Percentiles rank a stretch among this genome's conserved stretches.
Evolutionary conservation across 2,888 invertebrate species (phyloP).

Genomic region (Dasypolia templi): DNA sequence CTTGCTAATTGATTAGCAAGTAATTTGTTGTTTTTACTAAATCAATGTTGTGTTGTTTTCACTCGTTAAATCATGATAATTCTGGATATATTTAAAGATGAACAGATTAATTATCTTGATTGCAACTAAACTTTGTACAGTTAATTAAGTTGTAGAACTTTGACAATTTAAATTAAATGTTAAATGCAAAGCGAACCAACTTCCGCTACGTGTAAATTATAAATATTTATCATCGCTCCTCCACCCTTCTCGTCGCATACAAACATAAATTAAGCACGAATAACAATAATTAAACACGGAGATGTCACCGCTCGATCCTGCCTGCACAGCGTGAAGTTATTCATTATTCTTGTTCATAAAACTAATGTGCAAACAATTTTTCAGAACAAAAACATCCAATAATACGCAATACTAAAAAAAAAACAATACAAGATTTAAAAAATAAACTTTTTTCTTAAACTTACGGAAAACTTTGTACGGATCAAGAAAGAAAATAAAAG

Average conservation of each 20-base stretch:
- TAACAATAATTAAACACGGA: slow-evolving; percentile 63
- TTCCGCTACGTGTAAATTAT: slow-evolving; percentile 60
- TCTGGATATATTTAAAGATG: neutral
- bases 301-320: slow-evolving; percentile 72
- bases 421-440: slow-evolving; percentile 76
- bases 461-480: slow-evolving; percentile 46
- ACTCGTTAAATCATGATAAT: slow-evolving; percentile 1
- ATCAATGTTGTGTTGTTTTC: slow-evolving; percentile 2
- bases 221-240: slow-evolving; percentile 64
- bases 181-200: slow-evolving; percentile 55
- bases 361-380: slow-evolving; percentile 66
- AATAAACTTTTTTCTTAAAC: slow-evolving; percentile 62
- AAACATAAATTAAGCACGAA: slow-evolving; percentile 63
- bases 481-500: slow-evolving; percentile 22
- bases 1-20: too few species aligned
- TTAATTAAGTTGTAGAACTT: slow-evolving; percentile 33
- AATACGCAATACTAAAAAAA: slow-evolving; percentile 73
- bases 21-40: too few species aligned
- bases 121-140: slow-evolving; percentile 20
- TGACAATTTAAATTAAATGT: slow-evolving; percentile 44
- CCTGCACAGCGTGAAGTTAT: slow-evolving; percentile 48
- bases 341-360: slow-evolving; percentile 31
- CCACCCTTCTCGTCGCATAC: slow-evolving; percentile 70
- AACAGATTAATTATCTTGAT: slow-evolving; percentile 6
- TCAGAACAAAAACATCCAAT: slow-evolving; percentile 74